Conservation (phyloP, 2,113 vertebrate species). For the Phaethon lepturus region DNA sequence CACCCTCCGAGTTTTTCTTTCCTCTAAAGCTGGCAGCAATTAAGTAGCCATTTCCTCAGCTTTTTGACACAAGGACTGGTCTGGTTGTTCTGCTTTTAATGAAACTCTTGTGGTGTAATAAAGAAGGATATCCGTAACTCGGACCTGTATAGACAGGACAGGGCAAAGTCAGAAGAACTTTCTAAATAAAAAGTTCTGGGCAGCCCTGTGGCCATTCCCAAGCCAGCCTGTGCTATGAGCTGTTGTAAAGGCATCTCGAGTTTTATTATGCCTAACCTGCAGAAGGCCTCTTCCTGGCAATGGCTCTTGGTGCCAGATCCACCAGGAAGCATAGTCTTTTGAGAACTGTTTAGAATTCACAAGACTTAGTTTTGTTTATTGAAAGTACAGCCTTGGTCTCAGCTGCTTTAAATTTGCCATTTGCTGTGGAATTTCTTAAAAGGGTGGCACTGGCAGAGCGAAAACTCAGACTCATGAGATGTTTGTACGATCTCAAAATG, state of each 20-base stretch:
- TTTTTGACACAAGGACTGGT: background rate
- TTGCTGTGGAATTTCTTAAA: slow-evolving; percentile 24
- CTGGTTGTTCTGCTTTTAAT: background rate
- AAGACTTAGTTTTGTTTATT: slow-evolving; percentile 24
- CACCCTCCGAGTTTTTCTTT: slow-evolving; percentile 8
- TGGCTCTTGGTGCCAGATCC: background rate
- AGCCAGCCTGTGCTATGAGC: background rate
- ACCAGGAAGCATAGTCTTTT: slow-evolving; percentile 40
- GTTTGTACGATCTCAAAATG: background rate
- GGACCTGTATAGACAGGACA: background rate
- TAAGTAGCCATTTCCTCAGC: background rate
- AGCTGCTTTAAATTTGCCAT: slow-evolving; percentile 45
- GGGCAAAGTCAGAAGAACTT: background rate
- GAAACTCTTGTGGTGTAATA: background rate
- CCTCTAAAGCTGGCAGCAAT: slow-evolving; percentile 13
- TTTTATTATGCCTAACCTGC: slow-evolving; percentile 13
- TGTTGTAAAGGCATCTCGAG: background rate
- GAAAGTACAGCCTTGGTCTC: slow-evolving; percentile 9
- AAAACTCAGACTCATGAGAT: background rate
- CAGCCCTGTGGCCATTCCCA: background rate
- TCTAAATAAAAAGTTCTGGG: background rate
- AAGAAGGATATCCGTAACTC: background rate
- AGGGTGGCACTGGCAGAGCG: background rate
- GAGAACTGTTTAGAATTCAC: slow-evolving; percentile 40
- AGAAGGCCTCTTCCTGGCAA: slow-evolving; percentile 47